Evolutionary conservation across 2,797 vertebrate genomes (phyloP).

Genomic region (Nannoperca obscura): DNA sequence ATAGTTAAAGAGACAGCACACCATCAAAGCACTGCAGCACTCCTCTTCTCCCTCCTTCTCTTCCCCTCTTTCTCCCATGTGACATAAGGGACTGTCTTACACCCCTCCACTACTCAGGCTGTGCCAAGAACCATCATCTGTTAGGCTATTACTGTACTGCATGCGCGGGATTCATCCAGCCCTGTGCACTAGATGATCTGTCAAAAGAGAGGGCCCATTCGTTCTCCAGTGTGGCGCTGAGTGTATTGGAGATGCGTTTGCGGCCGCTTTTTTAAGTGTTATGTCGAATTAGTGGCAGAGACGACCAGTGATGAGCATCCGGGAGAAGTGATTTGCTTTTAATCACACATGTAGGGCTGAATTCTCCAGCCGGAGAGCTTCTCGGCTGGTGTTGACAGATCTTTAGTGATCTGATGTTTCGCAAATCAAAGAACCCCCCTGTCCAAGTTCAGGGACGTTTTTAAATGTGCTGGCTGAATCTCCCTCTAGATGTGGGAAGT

Average conservation of each 20-base stretch:
- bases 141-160: slow-evolving; percentile 79
- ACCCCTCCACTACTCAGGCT: slow-evolving; percentile 75
- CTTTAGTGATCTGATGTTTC: slow-evolving; percentile 50
- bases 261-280: slow-evolving; percentile 50
- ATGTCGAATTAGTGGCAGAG: slow-evolving; percentile 38
- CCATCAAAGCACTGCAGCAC: slow-evolving; percentile 77
- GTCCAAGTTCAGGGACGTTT: slow-evolving; percentile 52
- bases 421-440: slow-evolving; percentile 47
- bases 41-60: slow-evolving; percentile 52
- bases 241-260: slow-evolving; percentile 39
- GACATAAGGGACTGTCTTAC: slow-evolving; percentile 84
- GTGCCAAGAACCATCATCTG: slow-evolving; percentile 83
- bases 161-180: slow-evolving; percentile 59
- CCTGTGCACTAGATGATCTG: slow-evolving; percentile 60
- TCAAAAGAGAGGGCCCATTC: slow-evolving; percentile 63
- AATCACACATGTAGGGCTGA: slow-evolving; percentile 45
- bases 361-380: slow-evolving; percentile 34
- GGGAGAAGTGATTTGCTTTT: slow-evolving; percentile 47
- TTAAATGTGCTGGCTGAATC: slow-evolving; percentile 43
- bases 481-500: slow-evolving; percentile 52
- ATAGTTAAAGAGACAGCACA: slow-evolving; percentile 80
- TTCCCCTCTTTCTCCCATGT: slow-evolving; percentile 70
- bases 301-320: slow-evolving; percentile 27
- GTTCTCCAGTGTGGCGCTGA: slow-evolving; percentile 51
- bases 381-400: slow-evolving; percentile 42